These are phyloP conservation scores for Pherbina coryleti DNA, from an alignment of 2,888 invertebrate genomes.

Conservation along the genomic window DNA sequence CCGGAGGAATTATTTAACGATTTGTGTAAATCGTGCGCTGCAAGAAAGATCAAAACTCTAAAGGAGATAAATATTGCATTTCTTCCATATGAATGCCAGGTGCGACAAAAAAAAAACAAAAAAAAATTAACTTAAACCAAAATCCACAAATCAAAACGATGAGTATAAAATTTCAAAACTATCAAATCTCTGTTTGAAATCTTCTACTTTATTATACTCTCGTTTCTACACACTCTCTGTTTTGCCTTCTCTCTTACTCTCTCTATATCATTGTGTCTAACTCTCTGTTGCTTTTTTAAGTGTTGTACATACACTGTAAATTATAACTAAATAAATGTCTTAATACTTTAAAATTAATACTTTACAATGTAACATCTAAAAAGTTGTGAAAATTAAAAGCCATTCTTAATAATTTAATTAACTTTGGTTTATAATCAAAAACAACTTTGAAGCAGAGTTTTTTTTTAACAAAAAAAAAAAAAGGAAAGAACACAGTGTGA, in stretches of 20 bases:
- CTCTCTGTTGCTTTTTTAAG: constrained; percentile 36
- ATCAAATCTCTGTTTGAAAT: constrained; percentile 3
- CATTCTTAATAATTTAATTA: not conserved
- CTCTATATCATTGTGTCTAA: constrained; percentile 22
- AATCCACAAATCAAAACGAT: constrained; percentile 4
- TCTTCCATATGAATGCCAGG: constrained; percentile 97
- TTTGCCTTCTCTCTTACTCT: constrained; percentile 29
- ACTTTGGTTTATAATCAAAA: constrained; percentile 34
- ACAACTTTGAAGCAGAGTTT: constrained; percentile 17
- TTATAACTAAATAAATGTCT: constrained; percentile 19
- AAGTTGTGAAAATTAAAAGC: not conserved
- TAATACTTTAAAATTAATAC: not conserved
- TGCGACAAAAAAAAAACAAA: constrained; percentile 68
- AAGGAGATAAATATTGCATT: constrained; percentile 99
- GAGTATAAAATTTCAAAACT: constrained; percentile 15
- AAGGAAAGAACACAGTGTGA: not conserved
- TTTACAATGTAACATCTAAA: not conserved
- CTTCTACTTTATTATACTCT: constrained; percentile 8
- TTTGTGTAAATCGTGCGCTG: constrained; percentile 94
- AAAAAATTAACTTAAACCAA: constrained; percentile 19
- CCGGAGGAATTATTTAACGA: constrained; percentile 98
- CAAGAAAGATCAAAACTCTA: constrained; percentile 95
- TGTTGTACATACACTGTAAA: constrained; percentile 45
- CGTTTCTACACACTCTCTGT: constrained; percentile 3
- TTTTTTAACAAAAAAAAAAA: constrained; percentile 32